Evolutionary conservation across 2,888 invertebrate species (phyloP).

Genomic region (Autographa pulchrina): DNA sequence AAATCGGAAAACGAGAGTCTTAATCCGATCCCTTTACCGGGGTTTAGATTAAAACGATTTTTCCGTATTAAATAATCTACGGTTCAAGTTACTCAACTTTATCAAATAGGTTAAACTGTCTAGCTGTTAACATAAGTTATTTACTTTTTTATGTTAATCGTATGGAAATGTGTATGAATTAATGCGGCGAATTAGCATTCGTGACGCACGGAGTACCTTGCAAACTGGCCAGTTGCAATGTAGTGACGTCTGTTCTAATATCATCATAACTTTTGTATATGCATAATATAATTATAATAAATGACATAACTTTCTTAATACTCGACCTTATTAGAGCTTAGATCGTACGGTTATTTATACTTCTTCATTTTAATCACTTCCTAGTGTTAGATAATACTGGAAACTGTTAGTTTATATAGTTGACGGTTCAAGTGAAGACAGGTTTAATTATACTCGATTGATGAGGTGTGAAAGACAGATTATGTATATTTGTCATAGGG

Average conservation of each 20-base stretch:
- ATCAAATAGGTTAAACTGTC: background rate
- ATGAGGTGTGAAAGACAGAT: background rate
- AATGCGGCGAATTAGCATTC: background rate
- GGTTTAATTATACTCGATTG: background rate
- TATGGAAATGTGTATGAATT: slow-evolving; percentile 1
- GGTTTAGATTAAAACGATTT: no score
- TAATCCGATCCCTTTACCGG: no score
- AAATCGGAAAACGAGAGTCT: no score
- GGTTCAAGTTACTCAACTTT: background rate
- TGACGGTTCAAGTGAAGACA: background rate
- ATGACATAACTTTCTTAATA: slow-evolving; percentile 2
- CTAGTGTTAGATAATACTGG: slow-evolving; percentile 7
- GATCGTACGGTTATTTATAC: background rate
- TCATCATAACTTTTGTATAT: background rate
- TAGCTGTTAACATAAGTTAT: slow-evolving; percentile 1
- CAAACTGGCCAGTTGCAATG: background rate
- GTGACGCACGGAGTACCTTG: background rate
- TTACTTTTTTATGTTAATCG: background rate
- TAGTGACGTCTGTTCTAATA: background rate
- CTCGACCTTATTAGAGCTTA: background rate
- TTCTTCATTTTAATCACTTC: background rate
- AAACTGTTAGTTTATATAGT: background rate
- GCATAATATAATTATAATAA: background rate
- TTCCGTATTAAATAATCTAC: background rate
- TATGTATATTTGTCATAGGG: background rate